Evolutionary conservation across 2,113 vertebrate species (phyloP), one percentile per base, ranked within the genome.

Genomic region (Rhodinocichla rosea): DNA sequence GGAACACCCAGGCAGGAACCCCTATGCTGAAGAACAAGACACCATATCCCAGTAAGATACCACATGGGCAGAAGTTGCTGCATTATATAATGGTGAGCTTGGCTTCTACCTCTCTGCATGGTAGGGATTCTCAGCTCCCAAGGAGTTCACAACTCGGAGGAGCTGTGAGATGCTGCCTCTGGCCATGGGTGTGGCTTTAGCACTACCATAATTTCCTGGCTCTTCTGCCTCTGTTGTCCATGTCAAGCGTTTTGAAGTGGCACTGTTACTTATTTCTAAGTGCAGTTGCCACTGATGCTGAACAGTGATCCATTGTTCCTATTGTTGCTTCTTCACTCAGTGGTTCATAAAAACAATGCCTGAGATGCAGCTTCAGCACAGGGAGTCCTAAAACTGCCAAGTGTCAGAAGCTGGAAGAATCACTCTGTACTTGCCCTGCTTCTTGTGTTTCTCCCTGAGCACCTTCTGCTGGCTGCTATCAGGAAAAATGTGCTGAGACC

Each of bases 231-330:
- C 85, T 93, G 85, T 78, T 95, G 93, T 95, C 83, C 56, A 15
- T 75, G 94, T 86, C 76, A 94, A 92, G 44, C 5, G 2, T 96
- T 96, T 97, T 96, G 90, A 96, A 96, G 93, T 90, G 93, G 85
- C 88, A 96, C 47, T 93, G 92, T 87, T 95, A 94, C 94, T 95
- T 96, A 96, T 96, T 96, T 95, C 90, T 90, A 93, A 88, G 82
- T 18, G 23, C 94, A 96, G 90, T 96, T 93, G 94, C 88, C 95
- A 96, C 87, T 96, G 95, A 96, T 74, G 93, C 93, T 96, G 95
- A 96, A 94, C 93, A 96, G 95, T 74, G 88, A 96, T 87, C 93
- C 93, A 95, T 96, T 96, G 93, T 96, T 96, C 94, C 92, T 94
- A 92, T 96, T 95, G 94, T 93, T 94, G 73, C 79, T 96, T 93